A percentile compares a stretch with the other conserved stretches of the same genome.
Evolutionary conservation across 2,113 vertebrate species (phyloP).

Genomic region (Apodemus speciosus): DNA sequence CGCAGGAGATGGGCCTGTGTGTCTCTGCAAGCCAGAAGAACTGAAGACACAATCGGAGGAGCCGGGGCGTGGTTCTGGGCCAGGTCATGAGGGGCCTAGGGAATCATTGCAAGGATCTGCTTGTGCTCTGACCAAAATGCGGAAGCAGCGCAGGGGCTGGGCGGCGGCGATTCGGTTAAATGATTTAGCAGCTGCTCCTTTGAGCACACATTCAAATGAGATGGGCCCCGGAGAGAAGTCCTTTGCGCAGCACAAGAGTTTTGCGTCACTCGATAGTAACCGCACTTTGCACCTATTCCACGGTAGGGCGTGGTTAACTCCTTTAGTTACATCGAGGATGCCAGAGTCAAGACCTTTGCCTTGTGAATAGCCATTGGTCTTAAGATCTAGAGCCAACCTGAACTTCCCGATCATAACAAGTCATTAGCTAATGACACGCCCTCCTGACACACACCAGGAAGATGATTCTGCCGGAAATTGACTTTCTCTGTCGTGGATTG

Average conservation of each 20-base stretch:
- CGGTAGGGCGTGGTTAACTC: background rate
- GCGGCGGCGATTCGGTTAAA: background rate
- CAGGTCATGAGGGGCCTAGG: background rate
- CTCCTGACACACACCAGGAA: background rate
- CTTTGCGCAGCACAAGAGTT: background rate
- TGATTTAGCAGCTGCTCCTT: background rate
- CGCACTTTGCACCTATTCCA: background rate
- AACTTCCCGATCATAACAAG: background rate
- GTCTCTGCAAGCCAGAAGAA: background rate
- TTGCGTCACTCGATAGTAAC: fast-evolving
- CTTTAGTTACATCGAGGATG: background rate
- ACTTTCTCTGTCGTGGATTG: background rate
- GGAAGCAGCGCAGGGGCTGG: background rate
- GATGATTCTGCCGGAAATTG: background rate
- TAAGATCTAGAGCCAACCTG: background rate
- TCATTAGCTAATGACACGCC: background rate
- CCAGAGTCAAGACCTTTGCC: background rate
- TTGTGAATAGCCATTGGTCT: background rate
- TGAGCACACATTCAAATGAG: background rate
- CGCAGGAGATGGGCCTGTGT: background rate
- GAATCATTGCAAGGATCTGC: background rate
- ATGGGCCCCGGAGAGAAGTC: background rate
- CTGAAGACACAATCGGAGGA: background rate
- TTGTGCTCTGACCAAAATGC: background rate
- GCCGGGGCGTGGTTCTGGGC: too few relatives aligned